Base-by-base conservation (phyloP, 2,888 invertebrate species). In the Lasioglossum pauxillum region DNA sequence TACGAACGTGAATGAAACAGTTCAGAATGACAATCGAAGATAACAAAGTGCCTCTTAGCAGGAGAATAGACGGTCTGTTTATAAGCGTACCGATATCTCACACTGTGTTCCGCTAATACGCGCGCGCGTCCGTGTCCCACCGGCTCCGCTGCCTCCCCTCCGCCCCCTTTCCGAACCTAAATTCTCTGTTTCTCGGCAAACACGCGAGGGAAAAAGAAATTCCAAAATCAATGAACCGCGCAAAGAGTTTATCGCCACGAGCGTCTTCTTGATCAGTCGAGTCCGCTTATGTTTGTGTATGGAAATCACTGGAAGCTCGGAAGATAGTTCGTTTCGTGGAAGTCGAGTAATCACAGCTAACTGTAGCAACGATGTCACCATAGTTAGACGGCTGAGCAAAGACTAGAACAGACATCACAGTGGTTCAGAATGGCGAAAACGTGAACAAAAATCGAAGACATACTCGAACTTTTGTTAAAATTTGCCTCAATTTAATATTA, bases 181-280 rank as follows among this genome's bases (percentile, higher is more conserved):
- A 38, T 69, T 49, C 79, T 64, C 75, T n/a, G 82, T 67, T 84
- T 82, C 88, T 84, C 60, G 60, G 87, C 77, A 83, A 72, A 69
- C 73, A 75, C 14, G 41, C 57, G 41, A 78, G 71, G 23, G 49
- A 53, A 77, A 57, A 46, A 80, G 60, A 60, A 83, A 69, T 82
- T 88, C 86, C 90, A 85, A 93, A 93, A 92, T 92, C 91, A 92
- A 89, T 92, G 91, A 94, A 92, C 92, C 88, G 86, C 76, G 83
- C 73, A 73, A 84, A 88, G 86, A 92, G 92, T 93, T 94, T 94
- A 94, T 94, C 94, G 89, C 88, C 67, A 78, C 78, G 86, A 81
- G 79, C n/a, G 67, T 77, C n/a, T 71, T 64, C 12, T 44, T 1
- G 16, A 57, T 78, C 72, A 27, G 73, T 44, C 14, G 78, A 67